A percentile compares a stretch with the other conserved stretches of the same genome.
Evolutionary conservation across 2,888 invertebrate genomes (phyloP).

Genomic region (Cyaniris semiargus): DNA sequence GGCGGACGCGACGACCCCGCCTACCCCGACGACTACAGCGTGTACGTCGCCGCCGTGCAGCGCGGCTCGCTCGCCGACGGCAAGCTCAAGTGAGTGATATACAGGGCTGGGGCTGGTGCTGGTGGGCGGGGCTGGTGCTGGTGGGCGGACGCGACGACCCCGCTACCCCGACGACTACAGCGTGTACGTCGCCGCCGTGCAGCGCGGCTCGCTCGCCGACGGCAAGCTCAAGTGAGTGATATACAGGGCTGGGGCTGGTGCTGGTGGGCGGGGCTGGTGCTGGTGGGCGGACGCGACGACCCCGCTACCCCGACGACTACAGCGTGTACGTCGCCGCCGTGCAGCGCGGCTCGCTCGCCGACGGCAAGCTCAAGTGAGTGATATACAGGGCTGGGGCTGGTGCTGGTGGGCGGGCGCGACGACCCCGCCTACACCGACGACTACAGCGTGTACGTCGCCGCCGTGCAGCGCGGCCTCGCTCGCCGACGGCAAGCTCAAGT

Average conservation of each 20-base stretch:
- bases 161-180: constrained; percentile 87
- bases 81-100: constrained; percentile 83
- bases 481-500: constrained; percentile 92
- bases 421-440: constrained; percentile 90
- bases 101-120: too few species aligned
- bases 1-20: constrained; percentile 93
- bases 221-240: constrained; percentile 87
- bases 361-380: constrained; percentile 89
- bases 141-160: constrained; percentile 93
- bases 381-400: too few species aligned
- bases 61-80: constrained; percentile 93
- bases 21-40: constrained; percentile 86
- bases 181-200: constrained; percentile 89
- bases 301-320: constrained; percentile 88
- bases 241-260: too few species aligned
- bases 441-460: constrained; percentile 88
- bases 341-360: constrained; percentile 89
- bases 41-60: constrained; percentile 88
- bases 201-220: constrained; percentile 90
- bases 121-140: constrained; percentile 93
- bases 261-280: constrained; percentile 92
- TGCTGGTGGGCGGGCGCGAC: constrained; percentile 95
- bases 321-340: constrained; percentile 90
- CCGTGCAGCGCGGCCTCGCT: constrained; percentile 88
- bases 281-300: constrained; percentile 92